Percentiles rank a stretch among this genome's conserved stretches.
Evolutionary conservation across 1,140 invertebrate species (phyloP).

Genomic region (Globodera rostochiensis): DNA sequence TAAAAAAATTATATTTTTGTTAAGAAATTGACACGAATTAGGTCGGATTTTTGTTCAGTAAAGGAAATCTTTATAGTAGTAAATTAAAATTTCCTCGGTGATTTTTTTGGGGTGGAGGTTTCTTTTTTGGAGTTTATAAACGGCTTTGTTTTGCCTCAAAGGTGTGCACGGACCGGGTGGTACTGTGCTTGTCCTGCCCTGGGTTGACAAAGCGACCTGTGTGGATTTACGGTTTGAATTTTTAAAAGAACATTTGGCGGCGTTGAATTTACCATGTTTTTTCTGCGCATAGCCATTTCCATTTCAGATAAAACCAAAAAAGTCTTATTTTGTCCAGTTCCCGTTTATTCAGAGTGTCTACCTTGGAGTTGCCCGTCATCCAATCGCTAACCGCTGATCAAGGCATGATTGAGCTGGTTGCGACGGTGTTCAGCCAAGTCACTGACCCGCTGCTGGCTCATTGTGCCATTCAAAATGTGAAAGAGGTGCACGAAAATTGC

Average conservation of each 20-base stretch:
- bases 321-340: background rate
- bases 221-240: constrained; percentile 39
- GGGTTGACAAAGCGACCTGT: constrained; percentile 42
- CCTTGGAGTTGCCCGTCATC: constrained; percentile 40
- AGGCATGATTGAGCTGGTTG: constrained; percentile 45
- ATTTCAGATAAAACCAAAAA: background rate
- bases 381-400: constrained; percentile 48
- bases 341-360: constrained; percentile 21
- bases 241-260: background rate
- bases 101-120: no score
- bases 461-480: constrained; percentile 39
- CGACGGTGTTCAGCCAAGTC: constrained; percentile 46
- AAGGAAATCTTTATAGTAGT: no score
- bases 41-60: no score
- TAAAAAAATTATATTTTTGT: no score
- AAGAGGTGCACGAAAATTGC: constrained; percentile 28
- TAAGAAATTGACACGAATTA: no score
- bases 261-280: background rate
- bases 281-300: background rate
- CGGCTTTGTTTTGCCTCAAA: no score
- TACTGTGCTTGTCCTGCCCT: constrained; percentile 47
- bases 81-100: no score
- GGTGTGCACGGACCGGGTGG: constrained; percentile 47
- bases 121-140: no score
- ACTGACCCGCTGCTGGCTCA: constrained; percentile 40